Evolutionary conservation across 2,888 invertebrate species (phyloP), one percentile per base, ranked within the genome.

Genomic region (Stenotaenia linearis): DNA sequence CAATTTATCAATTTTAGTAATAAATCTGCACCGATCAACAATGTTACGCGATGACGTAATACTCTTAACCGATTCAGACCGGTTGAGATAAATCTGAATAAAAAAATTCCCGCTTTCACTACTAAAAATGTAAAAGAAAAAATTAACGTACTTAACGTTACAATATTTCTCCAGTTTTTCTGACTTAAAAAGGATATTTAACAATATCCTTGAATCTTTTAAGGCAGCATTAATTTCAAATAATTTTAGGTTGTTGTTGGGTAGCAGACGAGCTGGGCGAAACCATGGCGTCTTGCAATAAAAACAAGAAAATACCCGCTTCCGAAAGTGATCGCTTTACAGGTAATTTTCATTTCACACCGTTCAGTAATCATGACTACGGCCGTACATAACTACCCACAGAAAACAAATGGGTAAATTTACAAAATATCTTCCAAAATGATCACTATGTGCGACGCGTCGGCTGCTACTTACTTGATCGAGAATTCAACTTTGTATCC

Each of bases 251-350:
- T 35, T 75, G 79, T 69, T 79, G 79, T 75, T 79, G 79, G 75
- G 74, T 75, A 79, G 79, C 79, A 79, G 79, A 79, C 79, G 79
- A 79, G 79, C 74, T 37, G 32, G 79, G 79, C 23, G 77, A 40
- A 32, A 61, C 61, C 32, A 78, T 78, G 78, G 78, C 78, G 78
- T 61, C 78, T 78, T 40, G 32, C 28, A 78, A 61, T 78, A 78
- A 78, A 78, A 61, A 78, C 61, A 61, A 61, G 61, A 78, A 30
- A 61, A 61, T 61, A 40, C 30, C 78, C 30, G 12, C 78, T 10
- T 37, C 32, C 12, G 23, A 75, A 75, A 32, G 21, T 18, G 37
- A 37, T 37, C 75, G 23, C 30, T 75, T 28, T 4, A 2, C 75
- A 75, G 75, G 75, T 75, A 75, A 69, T 69, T 25, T 12, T 4